These are phyloP conservation scores for Setophaga kirtlandii DNA, from an alignment of 2,113 vertebrate species.

Conservation along the genomic window DNA sequence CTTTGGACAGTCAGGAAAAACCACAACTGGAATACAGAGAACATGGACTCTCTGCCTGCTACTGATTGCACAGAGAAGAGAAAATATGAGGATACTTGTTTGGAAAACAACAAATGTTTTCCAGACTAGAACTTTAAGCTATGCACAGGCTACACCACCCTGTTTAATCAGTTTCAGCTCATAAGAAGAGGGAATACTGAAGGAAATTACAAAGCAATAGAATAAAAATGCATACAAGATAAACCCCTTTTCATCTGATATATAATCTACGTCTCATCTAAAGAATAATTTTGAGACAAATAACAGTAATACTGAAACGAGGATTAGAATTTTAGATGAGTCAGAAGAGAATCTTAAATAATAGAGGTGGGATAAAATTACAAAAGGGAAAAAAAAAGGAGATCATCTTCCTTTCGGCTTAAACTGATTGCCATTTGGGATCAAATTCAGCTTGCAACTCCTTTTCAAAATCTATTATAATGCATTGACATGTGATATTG, in stretches of 20 bases:
- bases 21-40: background rate
- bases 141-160: background rate
- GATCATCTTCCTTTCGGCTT: background rate
- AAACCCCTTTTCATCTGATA: conserved; percentile 33
- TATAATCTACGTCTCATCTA: conserved; percentile 46
- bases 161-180: conserved; percentile 32
- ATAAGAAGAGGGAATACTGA: background rate
- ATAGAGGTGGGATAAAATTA: background rate
- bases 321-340: conserved; percentile 47
- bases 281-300: conserved; percentile 44
- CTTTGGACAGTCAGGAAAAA: background rate
- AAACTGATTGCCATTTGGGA: conserved; percentile 21
- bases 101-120: background rate
- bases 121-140: background rate
- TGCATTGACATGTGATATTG: background rate
- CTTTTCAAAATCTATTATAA: background rate
- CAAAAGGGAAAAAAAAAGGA: background rate
- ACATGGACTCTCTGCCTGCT: background rate
- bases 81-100: background rate
- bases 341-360: conserved; percentile 6
- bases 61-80: background rate
- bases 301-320: conserved; percentile 25
- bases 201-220: conserved; percentile 58
- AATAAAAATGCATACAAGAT: conserved; percentile 20
- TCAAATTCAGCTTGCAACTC: background rate